Base-by-base conservation (phyloP, 37 sponge, comb jelly and placozoan genomes). In the Aplysina aerophoba region DNA sequence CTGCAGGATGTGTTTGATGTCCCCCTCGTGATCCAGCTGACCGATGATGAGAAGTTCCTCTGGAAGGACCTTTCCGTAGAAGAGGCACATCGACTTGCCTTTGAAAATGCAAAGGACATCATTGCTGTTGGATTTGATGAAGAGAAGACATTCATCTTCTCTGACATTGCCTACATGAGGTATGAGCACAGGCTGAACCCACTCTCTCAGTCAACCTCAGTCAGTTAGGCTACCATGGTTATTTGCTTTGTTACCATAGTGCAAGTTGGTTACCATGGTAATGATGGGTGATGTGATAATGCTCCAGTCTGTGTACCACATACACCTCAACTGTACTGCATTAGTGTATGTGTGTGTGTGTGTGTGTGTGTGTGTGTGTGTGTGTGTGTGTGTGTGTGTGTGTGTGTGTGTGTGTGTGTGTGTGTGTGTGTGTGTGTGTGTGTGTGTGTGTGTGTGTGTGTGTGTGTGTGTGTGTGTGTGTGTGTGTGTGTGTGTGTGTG, bases 1-100 rank as follows among this genome's bases (percentile, higher is more conserved):
- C 91, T 99, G 30, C 99, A 99, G 69, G 99, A 99, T 59, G 96
- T 94, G 63, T 99, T 99, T 92, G 96, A 99, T 77, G 97, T 99
- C 0, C 99, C 99, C 0, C 92, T 99, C 41, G 96, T 99, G 54
- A 81, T 99, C 39, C 99, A 99, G 84, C 83, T 99, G 92, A 99
- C 99, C 36, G 99, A 99, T 61, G 99, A 99, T 81, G 99, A 99
- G 75, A 99, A 99, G 91, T 97, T 97, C 59, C 87, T 99, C 77
- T 99, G 99, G 99, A 97, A 92, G 58, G 97, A 97, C 64, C 84
- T 96, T 40, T 87, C 90, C 16, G 64, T 93, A 22, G 99, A 99
- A 57, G 96, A 99, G 78, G 92, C 96, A 12, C 85, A 99, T 85
- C 83, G 90, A 0, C 82, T 99, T 57, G 96, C 99, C 25, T 54